Evolutionary conservation across 2,797 vertebrate genomes (phyloP).

Genomic region (Protosalanx chinensis): DNA sequence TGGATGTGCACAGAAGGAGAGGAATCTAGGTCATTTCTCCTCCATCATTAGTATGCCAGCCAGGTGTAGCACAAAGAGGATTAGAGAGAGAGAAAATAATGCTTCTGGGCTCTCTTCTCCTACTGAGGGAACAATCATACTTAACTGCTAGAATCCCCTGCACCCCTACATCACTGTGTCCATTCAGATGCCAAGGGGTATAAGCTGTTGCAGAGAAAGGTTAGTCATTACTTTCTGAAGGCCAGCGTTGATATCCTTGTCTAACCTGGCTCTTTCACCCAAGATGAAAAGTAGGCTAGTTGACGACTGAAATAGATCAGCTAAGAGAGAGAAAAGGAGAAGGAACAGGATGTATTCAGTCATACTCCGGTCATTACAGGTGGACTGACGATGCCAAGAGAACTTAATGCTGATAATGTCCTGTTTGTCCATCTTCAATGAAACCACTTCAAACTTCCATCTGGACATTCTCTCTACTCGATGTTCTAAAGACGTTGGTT

Average conservation of each 20-base stretch:
- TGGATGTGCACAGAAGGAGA: slow-evolving; percentile 34
- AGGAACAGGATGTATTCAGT: too few relatives aligned
- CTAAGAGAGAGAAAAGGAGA: too few relatives aligned
- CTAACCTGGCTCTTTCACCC: background rate
- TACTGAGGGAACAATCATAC: slow-evolving; percentile 7
- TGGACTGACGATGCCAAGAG: background rate
- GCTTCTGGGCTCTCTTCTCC: slow-evolving; percentile 38
- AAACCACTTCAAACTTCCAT: background rate
- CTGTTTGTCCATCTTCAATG: background rate
- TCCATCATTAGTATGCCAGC: slow-evolving; percentile 66
- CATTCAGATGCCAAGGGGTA: background rate
- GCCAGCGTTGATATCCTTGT: background rate
- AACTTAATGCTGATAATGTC: background rate
- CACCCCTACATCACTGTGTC: background rate
- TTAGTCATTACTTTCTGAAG: background rate
- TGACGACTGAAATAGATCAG: background rate
- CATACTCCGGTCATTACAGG: too few relatives aligned
- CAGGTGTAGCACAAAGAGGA: slow-evolving; percentile 68
- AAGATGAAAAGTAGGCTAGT: background rate
- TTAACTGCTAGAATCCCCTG: background rate
- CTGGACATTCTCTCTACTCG: background rate
- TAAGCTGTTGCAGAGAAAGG: background rate
- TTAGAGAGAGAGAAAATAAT: slow-evolving; percentile 50
- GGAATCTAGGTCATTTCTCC: slow-evolving; percentile 66
- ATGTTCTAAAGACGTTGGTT: background rate